Evolutionary conservation across 2,797 vertebrate genomes (phyloP), one percentile per base, ranked within the genome.

Genomic region (Neostethus bicornis): DNA sequence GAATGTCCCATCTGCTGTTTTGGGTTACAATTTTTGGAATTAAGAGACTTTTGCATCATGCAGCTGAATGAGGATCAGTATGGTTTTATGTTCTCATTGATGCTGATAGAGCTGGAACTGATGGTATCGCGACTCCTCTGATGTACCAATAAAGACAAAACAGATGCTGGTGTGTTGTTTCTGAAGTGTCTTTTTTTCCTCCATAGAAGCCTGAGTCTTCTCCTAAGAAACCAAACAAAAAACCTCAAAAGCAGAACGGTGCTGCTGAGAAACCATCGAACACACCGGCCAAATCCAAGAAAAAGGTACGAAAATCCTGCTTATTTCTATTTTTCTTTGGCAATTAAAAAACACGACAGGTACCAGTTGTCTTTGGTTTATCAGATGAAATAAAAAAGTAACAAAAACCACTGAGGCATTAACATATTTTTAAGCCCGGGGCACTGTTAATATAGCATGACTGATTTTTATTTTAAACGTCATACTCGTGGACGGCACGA

Each of bases 241-340:
- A 71, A 14, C 73, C 81, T 0, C 72, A 79, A 21, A 92, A 91
- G 70, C 86, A 82, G 56, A 93, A 92, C 4, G 87, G 88, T 49
- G 87, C 90, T 1, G 55, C 83, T 25, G 88, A 83, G 39, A 92
- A 88, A 73, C 51, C 86, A 7, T 87, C 85, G 2, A 81, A 76
- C 51, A 85, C 87, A 17, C 55, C 65, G 0, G 69, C 42, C 32
- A 91, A 89, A 75, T 70, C 79, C 10, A 84, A 86, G 62, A 66
- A 46, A 4, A 89, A 91, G 90, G 92, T 91, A 86, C 21, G 21
- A 56, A 42, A 31, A 56, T 16, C 5, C 39, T 7, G 10, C 60
- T n/a, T 14, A 32, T 16, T 24, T 10, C 16, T 37, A 7, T 10
- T 21, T 35, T 25, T 43, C 32, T 37, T 63, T 38, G n/a, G n/a